These are phyloP conservation scores for Phaedon cochleariae DNA, from an alignment of 2,888 invertebrate species.

Conservation along the genomic window DNA sequence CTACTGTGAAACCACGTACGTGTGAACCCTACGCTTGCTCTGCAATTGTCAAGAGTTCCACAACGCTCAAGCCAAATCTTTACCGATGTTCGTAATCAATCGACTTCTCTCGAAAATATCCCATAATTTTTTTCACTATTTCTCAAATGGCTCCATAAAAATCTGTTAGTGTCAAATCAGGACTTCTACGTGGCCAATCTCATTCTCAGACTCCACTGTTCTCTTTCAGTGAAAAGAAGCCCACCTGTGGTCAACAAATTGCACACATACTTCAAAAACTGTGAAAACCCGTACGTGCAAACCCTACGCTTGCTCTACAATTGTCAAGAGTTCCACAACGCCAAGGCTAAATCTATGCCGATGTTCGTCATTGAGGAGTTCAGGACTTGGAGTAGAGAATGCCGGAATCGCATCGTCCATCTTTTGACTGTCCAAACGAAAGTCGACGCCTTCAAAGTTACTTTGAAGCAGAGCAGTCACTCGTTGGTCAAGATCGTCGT, in stretches of 20 bases:
- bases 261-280: slow-evolving; percentile 53
- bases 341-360: slow-evolving; percentile 71
- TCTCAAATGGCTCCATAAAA: too few species aligned
- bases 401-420: slow-evolving; percentile 61
- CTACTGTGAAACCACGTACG: too few species aligned
- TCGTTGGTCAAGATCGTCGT: slow-evolving; percentile 71
- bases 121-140: too few species aligned
- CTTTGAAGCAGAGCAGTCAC: slow-evolving; percentile 73
- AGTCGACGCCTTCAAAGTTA: slow-evolving; percentile 76
- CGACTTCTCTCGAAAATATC: too few species aligned
- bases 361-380: slow-evolving; percentile 71
- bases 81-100: too few species aligned
- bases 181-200: too few species aligned
- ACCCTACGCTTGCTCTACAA: slow-evolving; percentile 69
- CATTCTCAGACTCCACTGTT: too few species aligned
- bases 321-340: slow-evolving; percentile 70
- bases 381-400: slow-evolving; percentile 63
- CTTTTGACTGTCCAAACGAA: slow-evolving; percentile 68
- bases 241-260: slow-evolving; percentile 57
- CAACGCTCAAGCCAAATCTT: too few species aligned
- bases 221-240: slow-evolving; percentile 59
- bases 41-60: too few species aligned
- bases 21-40: too few species aligned
- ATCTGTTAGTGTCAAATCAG: too few species aligned
- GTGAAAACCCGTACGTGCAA: slow-evolving; percentile 69